Conservation (phyloP, 1,140 invertebrate species). For the Lordiphosa stackelbergi region DNA sequence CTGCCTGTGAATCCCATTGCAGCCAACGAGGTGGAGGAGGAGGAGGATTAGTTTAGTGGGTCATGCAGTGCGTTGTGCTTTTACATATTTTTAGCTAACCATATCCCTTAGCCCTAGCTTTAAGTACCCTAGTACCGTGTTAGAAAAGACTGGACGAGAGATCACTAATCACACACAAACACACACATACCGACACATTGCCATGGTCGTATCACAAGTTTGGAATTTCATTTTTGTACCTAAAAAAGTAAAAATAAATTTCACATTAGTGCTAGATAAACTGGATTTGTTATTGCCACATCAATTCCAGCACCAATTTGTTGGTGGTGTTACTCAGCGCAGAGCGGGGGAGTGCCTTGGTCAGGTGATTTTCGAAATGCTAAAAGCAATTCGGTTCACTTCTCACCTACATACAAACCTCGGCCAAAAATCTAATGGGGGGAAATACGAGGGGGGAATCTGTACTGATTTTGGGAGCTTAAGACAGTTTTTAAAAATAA, state of each 20-base stretch:
- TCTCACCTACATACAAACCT: conserved; percentile 35
- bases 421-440: neutral
- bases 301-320: too few relatives aligned
- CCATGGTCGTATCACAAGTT: conserved; percentile 52
- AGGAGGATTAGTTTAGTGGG: conserved; percentile 28
- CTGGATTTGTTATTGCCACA: conserved; percentile 5
- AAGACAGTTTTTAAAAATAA: too few relatives aligned
- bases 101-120: conserved; percentile 10
- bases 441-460: neutral
- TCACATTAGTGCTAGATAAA: conserved; percentile 55
- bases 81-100: conserved; percentile 20
- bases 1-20: conserved; percentile 23
- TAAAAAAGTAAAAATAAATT: conserved; percentile 54
- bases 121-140: conserved; percentile 43
- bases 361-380: conserved; percentile 24
- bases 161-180: conserved; percentile 19
- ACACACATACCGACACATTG: conserved; percentile 14
- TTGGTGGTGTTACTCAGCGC: conserved; percentile 17
- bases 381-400: conserved; percentile 56
- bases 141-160: conserved; percentile 66
- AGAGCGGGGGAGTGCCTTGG: conserved; percentile 3
- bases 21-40: conserved; percentile 40
- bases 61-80: conserved; percentile 65
- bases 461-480: too few relatives aligned
- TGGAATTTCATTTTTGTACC: conserved; percentile 56